Evolutionary conservation across 2,113 vertebrate genomes (phyloP).

Genomic region (Pogona vitticeps): DNA sequence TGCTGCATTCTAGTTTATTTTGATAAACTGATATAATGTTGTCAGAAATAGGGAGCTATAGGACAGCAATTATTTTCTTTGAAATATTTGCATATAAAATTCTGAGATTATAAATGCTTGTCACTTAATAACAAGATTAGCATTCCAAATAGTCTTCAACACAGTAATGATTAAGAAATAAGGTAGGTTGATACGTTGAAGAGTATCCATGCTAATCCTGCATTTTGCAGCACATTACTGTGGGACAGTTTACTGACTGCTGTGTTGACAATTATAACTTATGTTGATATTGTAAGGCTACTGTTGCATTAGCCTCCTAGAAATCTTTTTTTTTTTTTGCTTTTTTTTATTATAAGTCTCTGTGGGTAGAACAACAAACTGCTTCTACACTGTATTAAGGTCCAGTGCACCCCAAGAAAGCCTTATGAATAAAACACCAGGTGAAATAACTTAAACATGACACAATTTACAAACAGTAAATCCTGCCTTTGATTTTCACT

Average conservation of each 20-base stretch:
- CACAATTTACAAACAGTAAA: background rate
- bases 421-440: background rate
- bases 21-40: background rate
- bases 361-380: background rate
- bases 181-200: slow-evolving; percentile 32
- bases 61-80: slow-evolving; percentile 26
- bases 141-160: slow-evolving; percentile 9
- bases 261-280: background rate
- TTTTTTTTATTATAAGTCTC: no score
- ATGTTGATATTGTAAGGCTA: background rate
- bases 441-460: background rate
- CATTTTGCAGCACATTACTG: slow-evolving; percentile 34
- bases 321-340: background rate
- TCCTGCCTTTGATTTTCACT: no score
- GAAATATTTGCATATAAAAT: slow-evolving; percentile 12
- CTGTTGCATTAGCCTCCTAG: background rate
- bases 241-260: background rate
- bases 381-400: background rate
- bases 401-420: background rate
- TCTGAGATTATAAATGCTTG: background rate
- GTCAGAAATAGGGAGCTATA: slow-evolving; percentile 17
- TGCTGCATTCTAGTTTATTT: slow-evolving; percentile 21
- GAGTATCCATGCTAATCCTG: background rate
- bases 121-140: slow-evolving; percentile 20
- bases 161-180: slow-evolving; percentile 9